A percentile compares a stretch with the other conserved stretches of the same genome.
These are phyloP conservation scores for Paracentrotus lividus DNA, from an alignment of 53 echinoderm and acorn worm genomes.

Conservation along the genomic window DNA sequence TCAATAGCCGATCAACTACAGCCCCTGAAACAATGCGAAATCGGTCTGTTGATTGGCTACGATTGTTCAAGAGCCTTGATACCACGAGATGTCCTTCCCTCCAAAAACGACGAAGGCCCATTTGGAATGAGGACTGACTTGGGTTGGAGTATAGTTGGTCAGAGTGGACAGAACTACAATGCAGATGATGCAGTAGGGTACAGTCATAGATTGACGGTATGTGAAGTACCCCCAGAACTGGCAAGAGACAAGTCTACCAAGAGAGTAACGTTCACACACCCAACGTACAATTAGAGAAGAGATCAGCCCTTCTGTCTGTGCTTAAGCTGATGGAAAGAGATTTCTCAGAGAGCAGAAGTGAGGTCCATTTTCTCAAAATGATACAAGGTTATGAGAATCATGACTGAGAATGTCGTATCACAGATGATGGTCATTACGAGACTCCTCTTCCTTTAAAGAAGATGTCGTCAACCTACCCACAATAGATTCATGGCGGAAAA, in stretches of 20 bases:
- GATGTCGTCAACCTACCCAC: slow-evolving; percentile 64
- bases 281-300: slow-evolving; percentile 43
- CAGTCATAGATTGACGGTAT: slow-evolving; percentile 60
- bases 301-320: slow-evolving; percentile 63
- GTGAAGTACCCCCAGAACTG: slow-evolving; percentile 16
- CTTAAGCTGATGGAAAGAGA: slow-evolving; percentile 69
- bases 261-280: background rate
- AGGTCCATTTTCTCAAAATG: slow-evolving; percentile 70
- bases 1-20: too few relatives aligned
- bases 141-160: slow-evolving; percentile 11
- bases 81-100: background rate
- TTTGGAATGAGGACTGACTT: slow-evolving; percentile 20
- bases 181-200: slow-evolving; percentile 52
- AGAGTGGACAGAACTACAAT: too few relatives aligned
- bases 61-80: background rate
- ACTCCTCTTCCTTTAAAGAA: slow-evolving; percentile 80
- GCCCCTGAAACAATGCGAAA: background rate
- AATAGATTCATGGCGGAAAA: slow-evolving; percentile 69
- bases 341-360: slow-evolving; percentile 53
- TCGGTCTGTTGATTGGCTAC: background rate
- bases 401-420: slow-evolving; percentile 61
- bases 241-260: background rate
- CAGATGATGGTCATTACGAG: slow-evolving; percentile 77
- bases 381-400: slow-evolving; percentile 72
- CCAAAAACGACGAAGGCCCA: background rate